These are phyloP conservation scores for Platycnemis pennipes DNA, from an alignment of 2,888 invertebrate species.

Conservation along the genomic window DNA sequence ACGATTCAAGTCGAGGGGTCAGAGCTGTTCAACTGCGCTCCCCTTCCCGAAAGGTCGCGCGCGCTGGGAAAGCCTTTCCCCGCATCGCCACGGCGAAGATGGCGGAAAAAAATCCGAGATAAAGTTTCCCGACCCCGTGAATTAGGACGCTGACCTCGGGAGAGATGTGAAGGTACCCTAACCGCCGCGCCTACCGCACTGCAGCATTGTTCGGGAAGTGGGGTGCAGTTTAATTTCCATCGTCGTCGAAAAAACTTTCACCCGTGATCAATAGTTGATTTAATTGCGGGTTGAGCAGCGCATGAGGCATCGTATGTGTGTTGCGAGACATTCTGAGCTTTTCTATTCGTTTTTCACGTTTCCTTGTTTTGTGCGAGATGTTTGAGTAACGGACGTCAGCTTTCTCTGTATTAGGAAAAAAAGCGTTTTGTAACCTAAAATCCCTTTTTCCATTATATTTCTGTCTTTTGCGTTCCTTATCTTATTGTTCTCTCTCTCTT, in stretches of 20 bases:
- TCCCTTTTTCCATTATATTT: too few species aligned
- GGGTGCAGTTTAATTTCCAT: neutral
- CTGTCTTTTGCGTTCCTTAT: too few species aligned
- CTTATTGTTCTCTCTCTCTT: too few species aligned
- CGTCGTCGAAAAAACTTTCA: neutral
- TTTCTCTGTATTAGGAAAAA: too few species aligned
- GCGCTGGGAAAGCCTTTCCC: neutral
- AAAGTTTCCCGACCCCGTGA: neutral
- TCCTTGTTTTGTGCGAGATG: too few species aligned
- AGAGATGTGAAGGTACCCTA: neutral
- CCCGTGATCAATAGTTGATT: neutral
- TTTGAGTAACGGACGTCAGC: too few species aligned
- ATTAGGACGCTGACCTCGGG: conserved; percentile 15
- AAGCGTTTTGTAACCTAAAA: too few species aligned
- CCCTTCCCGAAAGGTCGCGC: conserved; percentile 14
- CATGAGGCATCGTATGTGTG: too few species aligned
- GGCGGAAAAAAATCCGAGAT: neutral
- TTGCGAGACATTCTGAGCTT: too few species aligned
- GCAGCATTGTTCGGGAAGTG: neutral
- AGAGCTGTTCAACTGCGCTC: neutral
- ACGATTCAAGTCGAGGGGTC: neutral
- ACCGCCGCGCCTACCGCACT: neutral
- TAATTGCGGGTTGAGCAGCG: neutral
- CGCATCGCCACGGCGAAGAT: neutral
- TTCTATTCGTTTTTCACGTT: too few species aligned